Conservation (phyloP, 2,888 invertebrate species). For the Pyralis farinalis region DNA sequence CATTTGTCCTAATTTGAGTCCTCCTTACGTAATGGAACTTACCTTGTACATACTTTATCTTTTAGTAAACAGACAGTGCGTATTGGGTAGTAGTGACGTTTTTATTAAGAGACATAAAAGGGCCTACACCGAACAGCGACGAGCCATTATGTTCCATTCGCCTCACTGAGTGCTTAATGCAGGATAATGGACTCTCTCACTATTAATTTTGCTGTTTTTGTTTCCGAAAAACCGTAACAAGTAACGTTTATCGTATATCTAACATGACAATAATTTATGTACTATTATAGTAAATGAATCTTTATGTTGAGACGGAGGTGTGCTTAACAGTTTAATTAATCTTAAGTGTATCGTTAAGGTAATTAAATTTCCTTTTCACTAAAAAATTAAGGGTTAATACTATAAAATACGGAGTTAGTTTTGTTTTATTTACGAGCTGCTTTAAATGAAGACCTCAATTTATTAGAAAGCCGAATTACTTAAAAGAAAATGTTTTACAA, state of each 20-base stretch:
- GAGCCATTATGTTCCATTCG: conserved; percentile 60
- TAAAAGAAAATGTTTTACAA: not conserved
- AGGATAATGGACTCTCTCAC: conserved; percentile 68
- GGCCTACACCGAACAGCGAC: conserved; percentile 41
- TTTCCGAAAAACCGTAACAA: conserved; percentile 48
- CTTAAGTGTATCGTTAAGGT: not conserved
- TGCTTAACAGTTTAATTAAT: not conserved
- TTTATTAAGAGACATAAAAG: conserved; percentile 58
- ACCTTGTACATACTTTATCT: conserved; percentile 16
- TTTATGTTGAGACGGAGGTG: not conserved
- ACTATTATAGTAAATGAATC: not conserved
- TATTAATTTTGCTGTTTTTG: conserved; percentile 66
- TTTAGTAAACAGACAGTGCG: conserved; percentile 30
- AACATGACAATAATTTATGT: conserved; percentile 11
- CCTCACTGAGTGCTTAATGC: conserved; percentile 69
- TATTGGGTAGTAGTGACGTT: conserved; percentile 49
- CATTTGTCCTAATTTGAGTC: conserved; percentile 1
- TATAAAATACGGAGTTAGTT: too few relatives aligned
- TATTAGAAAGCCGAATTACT: not conserved
- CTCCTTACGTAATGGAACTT: not conserved
- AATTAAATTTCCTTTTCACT: not conserved
- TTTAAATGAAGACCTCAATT: too few relatives aligned
- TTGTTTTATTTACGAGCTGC: too few relatives aligned
- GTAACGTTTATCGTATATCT: conserved; percentile 29
- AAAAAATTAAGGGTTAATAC: not conserved